Conservation (phyloP, 2,797 vertebrate genomes). For the Onychomys arenicola region DNA sequence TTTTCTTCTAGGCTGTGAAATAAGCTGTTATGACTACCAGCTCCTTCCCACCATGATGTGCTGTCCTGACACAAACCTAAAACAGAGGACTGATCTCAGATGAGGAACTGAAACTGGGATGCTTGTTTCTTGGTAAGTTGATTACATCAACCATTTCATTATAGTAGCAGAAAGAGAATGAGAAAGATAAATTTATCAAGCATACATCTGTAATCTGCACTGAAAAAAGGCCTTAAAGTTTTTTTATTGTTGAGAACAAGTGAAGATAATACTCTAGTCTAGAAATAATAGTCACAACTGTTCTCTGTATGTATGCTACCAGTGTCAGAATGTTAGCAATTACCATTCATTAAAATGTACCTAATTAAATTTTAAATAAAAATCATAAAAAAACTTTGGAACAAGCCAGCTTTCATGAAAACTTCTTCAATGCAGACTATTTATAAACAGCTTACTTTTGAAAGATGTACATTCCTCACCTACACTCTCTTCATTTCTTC, state of each 20-base stretch:
- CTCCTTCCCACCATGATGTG: background rate
- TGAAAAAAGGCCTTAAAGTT: background rate
- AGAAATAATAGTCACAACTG: background rate
- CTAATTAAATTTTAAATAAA: background rate
- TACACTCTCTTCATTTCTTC: conserved; percentile 5
- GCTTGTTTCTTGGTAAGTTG: background rate
- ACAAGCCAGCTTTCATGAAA: background rate
- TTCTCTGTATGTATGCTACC: background rate
- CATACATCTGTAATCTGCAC: background rate
- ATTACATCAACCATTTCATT: background rate
- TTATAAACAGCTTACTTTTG: conserved; percentile 12
- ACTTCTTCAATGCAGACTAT: background rate
- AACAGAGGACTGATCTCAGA: background rate
- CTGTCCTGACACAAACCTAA: background rate
- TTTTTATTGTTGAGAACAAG: background rate
- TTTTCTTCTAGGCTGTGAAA: background rate
- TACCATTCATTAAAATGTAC: background rate
- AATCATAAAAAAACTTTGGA: background rate
- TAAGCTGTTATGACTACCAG: background rate
- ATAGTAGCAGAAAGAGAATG: background rate
- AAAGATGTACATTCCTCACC: background rate
- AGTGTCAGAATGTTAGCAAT: background rate
- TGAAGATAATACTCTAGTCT: background rate
- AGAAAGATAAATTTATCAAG: background rate
- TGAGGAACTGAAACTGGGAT: background rate